A percentile compares a stretch with the other conserved stretches of the same genome.
phyloP scores from a whole-genome alignment of 2,888 invertebrate genomes.

The Chymomyza amoena region DNA sequence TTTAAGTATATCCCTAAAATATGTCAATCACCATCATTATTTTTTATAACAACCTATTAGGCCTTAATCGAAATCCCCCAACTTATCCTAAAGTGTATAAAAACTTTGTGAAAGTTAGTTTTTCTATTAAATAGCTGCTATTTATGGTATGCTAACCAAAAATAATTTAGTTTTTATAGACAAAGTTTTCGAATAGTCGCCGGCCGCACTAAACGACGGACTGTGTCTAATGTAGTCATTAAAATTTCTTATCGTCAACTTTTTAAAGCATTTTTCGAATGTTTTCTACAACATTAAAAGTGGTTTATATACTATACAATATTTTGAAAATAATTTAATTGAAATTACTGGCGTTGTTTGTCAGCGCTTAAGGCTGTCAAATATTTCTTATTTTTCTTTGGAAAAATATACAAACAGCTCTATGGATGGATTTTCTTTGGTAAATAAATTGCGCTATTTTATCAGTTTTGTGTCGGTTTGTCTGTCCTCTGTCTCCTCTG shows the following conservation, averaged over 20 bases:
- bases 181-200: neutral
- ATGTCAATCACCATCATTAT: too few species aligned
- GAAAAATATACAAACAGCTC: neutral
- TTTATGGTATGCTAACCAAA: neutral
- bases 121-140: neutral
- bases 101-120: neutral
- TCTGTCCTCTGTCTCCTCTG: too few species aligned
- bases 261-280: slow-evolving; percentile 7
- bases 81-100: neutral
- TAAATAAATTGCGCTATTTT: slow-evolving; percentile 4
- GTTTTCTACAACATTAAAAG: neutral
- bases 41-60: too few species aligned
- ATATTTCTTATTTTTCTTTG: neutral
- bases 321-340: neutral
- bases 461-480: slow-evolving; percentile 1
- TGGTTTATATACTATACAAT: neutral
- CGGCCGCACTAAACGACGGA: neutral
- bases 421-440: neutral
- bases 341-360: neutral
- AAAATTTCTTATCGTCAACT: slow-evolving; percentile 44
- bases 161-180: neutral
- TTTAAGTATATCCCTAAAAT: too few species aligned
- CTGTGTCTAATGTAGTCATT: slow-evolving; percentile 55
- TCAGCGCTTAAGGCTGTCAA: neutral
- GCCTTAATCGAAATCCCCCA: too few species aligned